These are phyloP conservation scores for Stenodema calcarata DNA, from an alignment of 2,888 invertebrate genomes.

Conservation along the genomic window DNA sequence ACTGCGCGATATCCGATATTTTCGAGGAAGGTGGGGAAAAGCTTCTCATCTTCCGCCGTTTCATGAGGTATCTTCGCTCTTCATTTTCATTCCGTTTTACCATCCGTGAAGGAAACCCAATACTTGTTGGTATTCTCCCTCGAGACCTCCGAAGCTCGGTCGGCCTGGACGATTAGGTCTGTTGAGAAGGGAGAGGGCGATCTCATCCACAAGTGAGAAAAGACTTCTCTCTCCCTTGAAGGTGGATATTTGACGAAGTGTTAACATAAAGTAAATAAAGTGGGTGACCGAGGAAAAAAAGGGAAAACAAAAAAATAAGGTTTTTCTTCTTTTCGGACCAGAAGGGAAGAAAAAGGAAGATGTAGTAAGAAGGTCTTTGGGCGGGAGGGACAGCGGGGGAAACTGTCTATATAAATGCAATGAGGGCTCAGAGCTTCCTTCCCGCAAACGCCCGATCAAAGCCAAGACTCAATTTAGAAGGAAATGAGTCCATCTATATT, in stretches of 20 bases:
- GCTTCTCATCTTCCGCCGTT: no score
- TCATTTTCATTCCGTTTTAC: background rate
- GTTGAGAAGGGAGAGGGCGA: background rate
- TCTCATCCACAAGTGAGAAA: background rate
- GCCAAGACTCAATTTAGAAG: conserved; percentile 55
- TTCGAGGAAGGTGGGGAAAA: no score
- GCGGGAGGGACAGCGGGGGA: background rate
- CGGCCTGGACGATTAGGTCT: conserved; percentile 15
- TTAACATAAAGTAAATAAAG: conserved; percentile 55
- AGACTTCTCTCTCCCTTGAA: background rate
- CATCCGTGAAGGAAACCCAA: background rate
- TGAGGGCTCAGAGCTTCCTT: conserved; percentile 46
- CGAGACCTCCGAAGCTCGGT: background rate
- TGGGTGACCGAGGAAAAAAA: background rate
- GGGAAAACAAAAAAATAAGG: conserved; percentile 4
- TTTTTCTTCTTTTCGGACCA: conserved; percentile 18
- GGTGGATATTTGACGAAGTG: conserved; percentile 50
- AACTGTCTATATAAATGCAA: conserved; percentile 56
- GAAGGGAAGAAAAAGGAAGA: background rate
- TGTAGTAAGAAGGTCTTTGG: background rate
- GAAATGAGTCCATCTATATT: conserved; percentile 56
- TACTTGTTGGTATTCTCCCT: conserved; percentile 7
- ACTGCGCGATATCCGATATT: no score
- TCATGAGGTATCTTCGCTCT: no score
- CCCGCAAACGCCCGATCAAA: conserved; percentile 50